Conservation (phyloP, 2,888 invertebrate species). For the Theretra japonica region DNA sequence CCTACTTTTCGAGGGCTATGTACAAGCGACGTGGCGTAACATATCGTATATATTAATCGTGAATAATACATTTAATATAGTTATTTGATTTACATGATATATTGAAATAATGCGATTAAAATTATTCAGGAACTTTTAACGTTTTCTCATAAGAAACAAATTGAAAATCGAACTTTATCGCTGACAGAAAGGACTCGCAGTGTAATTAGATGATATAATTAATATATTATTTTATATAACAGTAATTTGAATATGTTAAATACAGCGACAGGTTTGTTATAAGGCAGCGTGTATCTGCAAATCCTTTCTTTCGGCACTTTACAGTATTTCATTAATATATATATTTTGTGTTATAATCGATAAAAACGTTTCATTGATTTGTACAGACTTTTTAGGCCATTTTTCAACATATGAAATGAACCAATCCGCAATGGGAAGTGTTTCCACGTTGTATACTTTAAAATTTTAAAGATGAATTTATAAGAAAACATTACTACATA, state of each 20-base stretch:
- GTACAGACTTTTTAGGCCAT: conserved; percentile 27
- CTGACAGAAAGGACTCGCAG: conserved; percentile 19
- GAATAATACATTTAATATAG: conserved; percentile 27
- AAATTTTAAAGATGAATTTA: conserved; percentile 13
- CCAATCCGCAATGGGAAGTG: conserved; percentile 6
- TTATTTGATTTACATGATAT: conserved; percentile 21
- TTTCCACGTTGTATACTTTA: conserved; percentile 12
- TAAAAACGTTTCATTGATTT: conserved; percentile 2
- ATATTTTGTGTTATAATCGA: background rate
- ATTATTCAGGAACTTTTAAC: conserved; percentile 29
- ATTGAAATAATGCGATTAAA: conserved; percentile 27
- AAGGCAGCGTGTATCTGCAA: background rate
- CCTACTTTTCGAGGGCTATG: conserved; percentile 45
- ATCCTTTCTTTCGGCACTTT: conserved; percentile 16
- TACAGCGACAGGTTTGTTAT: background rate
- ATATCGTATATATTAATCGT: conserved; percentile 33
- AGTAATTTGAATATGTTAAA: background rate
- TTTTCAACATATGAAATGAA: conserved; percentile 15
- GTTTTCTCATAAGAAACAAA: conserved; percentile 28
- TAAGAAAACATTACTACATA: conserved; percentile 19
- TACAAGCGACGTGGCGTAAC: conserved; percentile 46
- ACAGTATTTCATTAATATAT: background rate
- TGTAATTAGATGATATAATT: background rate
- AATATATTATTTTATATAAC: background rate
- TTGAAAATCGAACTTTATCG: background rate